phyloP scores from a whole-genome alignment of 2,113 vertebrate species.

The Paralichthys olivaceus region DNA sequence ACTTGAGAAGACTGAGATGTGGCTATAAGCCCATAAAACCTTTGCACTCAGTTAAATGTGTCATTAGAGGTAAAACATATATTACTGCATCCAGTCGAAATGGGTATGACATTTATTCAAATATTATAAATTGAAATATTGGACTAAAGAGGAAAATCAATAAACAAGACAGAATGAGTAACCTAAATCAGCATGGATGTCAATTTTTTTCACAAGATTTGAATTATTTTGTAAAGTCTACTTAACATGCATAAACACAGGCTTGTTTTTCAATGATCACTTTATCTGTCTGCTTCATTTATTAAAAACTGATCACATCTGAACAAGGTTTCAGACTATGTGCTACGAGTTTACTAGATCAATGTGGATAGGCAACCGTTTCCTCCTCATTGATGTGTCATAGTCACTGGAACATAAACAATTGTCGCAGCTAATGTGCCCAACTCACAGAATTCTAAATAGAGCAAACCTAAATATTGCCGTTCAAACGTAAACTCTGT shows the following conservation, averaged over 20 bases:
- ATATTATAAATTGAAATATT: too few species aligned
- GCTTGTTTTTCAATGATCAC: background rate
- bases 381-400: conserved; percentile 38
- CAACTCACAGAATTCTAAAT: conserved; percentile 49
- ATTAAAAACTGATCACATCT: background rate
- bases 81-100: too few species aligned
- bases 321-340: conserved; percentile 19
- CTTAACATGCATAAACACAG: background rate
- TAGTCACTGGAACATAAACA: conserved; percentile 54
- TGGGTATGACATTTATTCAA: too few species aligned
- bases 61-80: too few species aligned
- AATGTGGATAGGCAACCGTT: conserved; percentile 37
- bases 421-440: conserved; percentile 47
- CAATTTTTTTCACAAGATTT: too few species aligned
- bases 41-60: too few species aligned
- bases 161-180: too few species aligned
- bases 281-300: conserved; percentile 25
- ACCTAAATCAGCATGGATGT: too few species aligned
- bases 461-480: conserved; percentile 54
- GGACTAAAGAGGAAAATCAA: too few species aligned
- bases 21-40: too few species aligned
- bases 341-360: conserved; percentile 37
- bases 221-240: too few species aligned
- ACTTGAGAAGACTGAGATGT: too few species aligned
- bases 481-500: conserved; percentile 58